These are phyloP conservation scores for Hyles vespertilio DNA, from an alignment of 1,140 invertebrate species.

Conservation along the genomic window DNA sequence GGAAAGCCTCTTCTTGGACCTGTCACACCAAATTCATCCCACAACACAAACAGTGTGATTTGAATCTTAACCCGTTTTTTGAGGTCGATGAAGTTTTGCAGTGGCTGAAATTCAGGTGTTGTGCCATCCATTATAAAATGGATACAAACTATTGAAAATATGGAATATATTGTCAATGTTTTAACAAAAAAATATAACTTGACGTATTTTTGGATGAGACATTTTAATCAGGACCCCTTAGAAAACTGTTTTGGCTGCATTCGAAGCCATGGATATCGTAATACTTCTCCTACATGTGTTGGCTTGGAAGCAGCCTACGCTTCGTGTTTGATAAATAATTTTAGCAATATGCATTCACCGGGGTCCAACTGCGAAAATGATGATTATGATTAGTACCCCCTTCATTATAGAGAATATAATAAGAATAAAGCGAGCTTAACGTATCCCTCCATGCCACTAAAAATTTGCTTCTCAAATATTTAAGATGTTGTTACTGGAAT, in stretches of 20 bases:
- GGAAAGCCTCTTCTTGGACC: too few species aligned
- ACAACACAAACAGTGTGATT: too few species aligned
- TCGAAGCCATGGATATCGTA: constrained; percentile 9
- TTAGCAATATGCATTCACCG: constrained; percentile 16
- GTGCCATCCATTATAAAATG: constrained; percentile 7
- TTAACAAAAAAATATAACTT: constrained; percentile 8
- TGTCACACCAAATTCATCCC: too few species aligned
- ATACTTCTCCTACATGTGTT: constrained; percentile 16
- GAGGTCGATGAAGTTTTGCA: too few species aligned
- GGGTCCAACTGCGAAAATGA: constrained; percentile 7
- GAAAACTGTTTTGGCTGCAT: constrained; percentile 18
- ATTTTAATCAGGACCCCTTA: constrained; percentile 25
- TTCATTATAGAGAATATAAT: too few species aligned
- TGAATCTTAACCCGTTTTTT: too few species aligned
- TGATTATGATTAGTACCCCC: too few species aligned
- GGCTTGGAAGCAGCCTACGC: constrained; percentile 20
- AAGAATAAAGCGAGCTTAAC: too few species aligned
- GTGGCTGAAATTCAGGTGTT: not conserved
- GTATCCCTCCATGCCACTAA: too few species aligned
- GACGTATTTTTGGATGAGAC: constrained; percentile 16
- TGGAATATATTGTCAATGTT: constrained; percentile 10
- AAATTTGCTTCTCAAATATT: too few species aligned
- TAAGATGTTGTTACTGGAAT: too few species aligned
- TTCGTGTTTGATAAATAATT: constrained; percentile 18
- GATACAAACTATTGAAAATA: constrained; percentile 15